Evolutionary conservation across 1,140 invertebrate genomes (phyloP), one percentile per base, ranked within the genome.

Genomic region (Drosophila quadrilineata): DNA sequence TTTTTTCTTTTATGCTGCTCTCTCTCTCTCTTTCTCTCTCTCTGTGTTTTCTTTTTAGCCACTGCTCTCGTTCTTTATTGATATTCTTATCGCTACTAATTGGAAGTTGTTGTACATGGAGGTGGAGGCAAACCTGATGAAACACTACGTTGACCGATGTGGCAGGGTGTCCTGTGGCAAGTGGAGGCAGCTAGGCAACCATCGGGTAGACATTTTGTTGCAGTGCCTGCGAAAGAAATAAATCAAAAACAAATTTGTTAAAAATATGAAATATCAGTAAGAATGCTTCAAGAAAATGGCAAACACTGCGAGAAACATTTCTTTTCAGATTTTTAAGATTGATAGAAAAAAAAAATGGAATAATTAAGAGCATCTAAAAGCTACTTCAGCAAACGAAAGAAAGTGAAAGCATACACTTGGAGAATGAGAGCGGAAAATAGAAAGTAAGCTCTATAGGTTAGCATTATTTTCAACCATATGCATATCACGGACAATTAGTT

Each of bases 81-180:
- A 12, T 49, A 6, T 28, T 59, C 6, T 12, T 35, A 12, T 33
- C 9, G 3, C 29, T 38, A 9, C 36, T 58, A 12, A 12, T 40
- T 52, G 48, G 38, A 65, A 59, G 49, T 6, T 24, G 41, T 33
- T 28, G 21, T 24, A 43, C 12, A 19, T 35, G 21, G 38, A 19
- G 3, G 9, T 35, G 10, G 33, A 38, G 38, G 19, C 63, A 31
- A 63, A 46, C 38, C 40, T 57, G 52, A 65, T 49, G 52, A 58
- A 14, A 43, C 26, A 45, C 40, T 71, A 71, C 57, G 31, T 33
- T 68, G 64, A 50, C 22, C 38, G 6, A 24, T 35, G 64, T 63
- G 69, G 69, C 64, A 52, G 64, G 64, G 10, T 46, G n/a, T 68
- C n/a, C n/a, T n/a, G 69, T 46, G 69, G 64, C 35, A 71, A 21